Evolutionary conservation across 1,140 invertebrate species (phyloP), one percentile per base, ranked within the genome.

Genomic region (Chymomyza costata): DNA sequence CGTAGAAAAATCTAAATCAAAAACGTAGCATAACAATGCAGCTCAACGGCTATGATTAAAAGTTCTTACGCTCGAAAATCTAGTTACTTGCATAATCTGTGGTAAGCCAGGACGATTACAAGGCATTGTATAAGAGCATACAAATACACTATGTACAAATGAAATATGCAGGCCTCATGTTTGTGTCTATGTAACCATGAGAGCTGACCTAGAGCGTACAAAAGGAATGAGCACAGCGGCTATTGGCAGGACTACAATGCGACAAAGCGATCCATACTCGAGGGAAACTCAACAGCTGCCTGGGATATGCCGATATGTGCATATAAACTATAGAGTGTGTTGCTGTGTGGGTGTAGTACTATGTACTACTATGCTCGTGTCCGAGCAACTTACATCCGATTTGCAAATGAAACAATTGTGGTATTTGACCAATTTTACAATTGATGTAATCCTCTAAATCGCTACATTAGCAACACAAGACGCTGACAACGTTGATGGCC

Each of bases 391-490:
- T 46, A 78, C 69, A 82, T 82, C 73, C 80, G 71, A 82, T 82
- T 82, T 82, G 68, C 65, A 66, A 70, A 74, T 71, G 80, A 81
- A 81, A 83, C 80, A 83, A 83, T 83, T 83, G 74, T 57, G 65
- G 63, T 83, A 64, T 83, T 83, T 83, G 68, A 74, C 81, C 65
- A 68, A 65, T 68, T 62, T 62, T 56, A 69, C 66, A 69, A 62
- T 69, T 66, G 58, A 62, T 63, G 54, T 83, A 83, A 83, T 83
- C 74, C 80, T 57, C 34, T 55, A 81, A 83, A 82, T 80, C 78
- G 58, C 67, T 61, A 82, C 71, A 82, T 82, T 82, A 82, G 71
- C 62, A 50, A 54, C 63, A 44, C 35, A 38, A 38, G 44, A 32
- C 15, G 21, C 3, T 16, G 28, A 30, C 14, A 30, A 46, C 5